Evolutionary conservation across 1,140 invertebrate genomes (phyloP).

Genomic region (Rhizoglyphus robini): DNA sequence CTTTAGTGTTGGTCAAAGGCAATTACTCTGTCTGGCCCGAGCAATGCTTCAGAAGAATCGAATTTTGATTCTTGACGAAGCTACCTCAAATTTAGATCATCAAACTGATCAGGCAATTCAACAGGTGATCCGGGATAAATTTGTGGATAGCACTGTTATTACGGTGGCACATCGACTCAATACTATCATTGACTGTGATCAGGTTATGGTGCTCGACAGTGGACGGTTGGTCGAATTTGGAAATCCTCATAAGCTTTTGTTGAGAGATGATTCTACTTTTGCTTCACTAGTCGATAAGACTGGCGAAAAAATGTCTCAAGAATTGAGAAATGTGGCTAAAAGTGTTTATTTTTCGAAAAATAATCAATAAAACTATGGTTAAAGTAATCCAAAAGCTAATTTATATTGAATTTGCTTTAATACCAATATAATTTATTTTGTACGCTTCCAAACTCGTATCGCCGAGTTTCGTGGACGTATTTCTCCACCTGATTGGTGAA

Average conservation of each 20-base stretch:
- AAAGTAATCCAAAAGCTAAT: too few species aligned
- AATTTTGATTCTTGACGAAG: slow-evolving; percentile 44
- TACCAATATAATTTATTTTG: too few species aligned
- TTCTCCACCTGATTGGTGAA: too few species aligned
- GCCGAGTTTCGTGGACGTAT: too few species aligned
- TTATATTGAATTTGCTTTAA: too few species aligned
- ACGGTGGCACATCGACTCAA: slow-evolving; percentile 43
- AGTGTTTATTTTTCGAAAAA: background rate
- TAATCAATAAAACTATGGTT: too few species aligned
- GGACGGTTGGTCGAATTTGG: slow-evolving; percentile 61
- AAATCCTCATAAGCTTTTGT: slow-evolving; percentile 46
- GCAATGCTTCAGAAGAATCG: slow-evolving; percentile 29
- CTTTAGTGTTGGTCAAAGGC: too few species aligned
- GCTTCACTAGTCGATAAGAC: background rate
- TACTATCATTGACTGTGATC: too few species aligned
- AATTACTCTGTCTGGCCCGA: too few species aligned
- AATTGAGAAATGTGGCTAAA: background rate
- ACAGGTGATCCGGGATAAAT: slow-evolving; percentile 29
- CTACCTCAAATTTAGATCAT: slow-evolving; percentile 58
- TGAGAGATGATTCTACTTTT: background rate
- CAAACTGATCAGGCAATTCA: slow-evolving; percentile 33
- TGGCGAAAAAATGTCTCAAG: background rate
- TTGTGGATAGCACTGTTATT: slow-evolving; percentile 41
- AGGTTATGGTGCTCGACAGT: slow-evolving; percentile 48
- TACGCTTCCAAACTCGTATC: too few species aligned